Percentiles rank a stretch among this genome's conserved stretches.
Evolutionary conservation across 2,888 invertebrate species (phyloP).

Genomic region (Cantharis nigra): DNA sequence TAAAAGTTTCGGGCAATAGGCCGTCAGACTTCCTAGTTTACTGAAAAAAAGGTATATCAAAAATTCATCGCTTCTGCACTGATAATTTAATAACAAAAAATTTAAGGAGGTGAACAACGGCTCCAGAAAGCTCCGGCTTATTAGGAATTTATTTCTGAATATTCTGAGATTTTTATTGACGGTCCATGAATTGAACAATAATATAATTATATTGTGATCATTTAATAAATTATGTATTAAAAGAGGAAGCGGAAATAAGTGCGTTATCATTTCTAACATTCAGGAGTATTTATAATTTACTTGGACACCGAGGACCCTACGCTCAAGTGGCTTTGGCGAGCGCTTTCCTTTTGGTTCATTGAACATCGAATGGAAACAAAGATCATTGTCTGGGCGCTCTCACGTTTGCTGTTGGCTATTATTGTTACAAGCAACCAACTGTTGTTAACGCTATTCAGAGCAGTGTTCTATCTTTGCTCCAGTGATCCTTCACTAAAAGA

Average conservation of each 20-base stretch:
- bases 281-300: background rate
- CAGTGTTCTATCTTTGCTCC: slow-evolving; percentile 6
- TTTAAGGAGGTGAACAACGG: too few species aligned
- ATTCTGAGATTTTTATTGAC: too few species aligned
- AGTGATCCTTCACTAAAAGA: slow-evolving; percentile 10
- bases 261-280: background rate
- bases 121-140: too few species aligned
- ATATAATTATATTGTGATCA: background rate
- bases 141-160: too few species aligned
- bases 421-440: slow-evolving; percentile 11
- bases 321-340: background rate
- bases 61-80: too few species aligned
- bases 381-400: slow-evolving; percentile 28
- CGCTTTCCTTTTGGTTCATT: slow-evolving; percentile 24
- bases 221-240: background rate
- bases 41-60: too few species aligned
- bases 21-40: too few species aligned
- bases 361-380: slow-evolving; percentile 30
- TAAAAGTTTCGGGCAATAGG: too few species aligned
- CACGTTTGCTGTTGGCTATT: slow-evolving; percentile 24
- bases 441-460: background rate
- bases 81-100: too few species aligned
- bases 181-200: too few species aligned
- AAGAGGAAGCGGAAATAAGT: background rate
- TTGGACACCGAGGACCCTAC: background rate